A percentile compares a stretch with the other conserved stretches of the same genome.
These are phyloP conservation scores for Drosophila malerkotliana DNA, from an alignment of 1,140 invertebrate species.

Conservation along the genomic window DNA sequence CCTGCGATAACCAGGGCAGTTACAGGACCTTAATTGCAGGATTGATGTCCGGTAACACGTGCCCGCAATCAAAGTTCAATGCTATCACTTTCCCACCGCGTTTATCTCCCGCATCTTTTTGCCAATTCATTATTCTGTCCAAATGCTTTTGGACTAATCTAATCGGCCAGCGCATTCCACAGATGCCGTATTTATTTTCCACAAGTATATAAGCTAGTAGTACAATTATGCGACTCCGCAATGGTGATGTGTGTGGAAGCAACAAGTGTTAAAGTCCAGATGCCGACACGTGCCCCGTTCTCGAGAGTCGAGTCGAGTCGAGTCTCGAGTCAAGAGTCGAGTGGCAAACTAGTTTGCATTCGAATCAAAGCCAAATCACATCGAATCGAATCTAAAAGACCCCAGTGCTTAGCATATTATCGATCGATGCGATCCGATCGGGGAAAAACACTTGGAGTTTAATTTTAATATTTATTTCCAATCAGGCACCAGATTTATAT, in stretches of 20 bases:
- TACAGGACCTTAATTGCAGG: slow-evolving; percentile 55
- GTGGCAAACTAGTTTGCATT: slow-evolving; percentile 46
- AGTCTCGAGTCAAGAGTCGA: background rate
- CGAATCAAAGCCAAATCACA: slow-evolving; percentile 11
- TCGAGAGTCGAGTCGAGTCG: background rate
- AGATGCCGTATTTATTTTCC: slow-evolving; percentile 39
- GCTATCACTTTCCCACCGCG: slow-evolving; percentile 19
- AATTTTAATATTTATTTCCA: slow-evolving; percentile 35
- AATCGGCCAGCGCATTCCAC: slow-evolving; percentile 43
- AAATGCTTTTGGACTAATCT: slow-evolving; percentile 39
- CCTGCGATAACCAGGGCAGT: background rate
- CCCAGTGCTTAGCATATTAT: slow-evolving; percentile 26
- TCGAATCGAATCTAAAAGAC: slow-evolving; percentile 14
- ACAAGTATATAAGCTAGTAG: background rate
- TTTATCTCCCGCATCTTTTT: background rate
- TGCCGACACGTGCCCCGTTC: slow-evolving; percentile 46
- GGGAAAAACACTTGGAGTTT: slow-evolving; percentile 32
- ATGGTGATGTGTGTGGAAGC: slow-evolving; percentile 23
- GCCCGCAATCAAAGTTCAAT: slow-evolving; percentile 51
- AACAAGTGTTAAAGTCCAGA: slow-evolving; percentile 60
- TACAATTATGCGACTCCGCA: background rate
- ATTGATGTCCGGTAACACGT: slow-evolving; percentile 64
- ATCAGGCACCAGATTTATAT: slow-evolving; percentile 23
- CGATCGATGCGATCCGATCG: slow-evolving; percentile 23
- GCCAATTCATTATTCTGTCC: slow-evolving; percentile 31